Evolutionary conservation across 2,113 vertebrate genomes (phyloP).

Genomic region (Pardalotus punctatus): DNA sequence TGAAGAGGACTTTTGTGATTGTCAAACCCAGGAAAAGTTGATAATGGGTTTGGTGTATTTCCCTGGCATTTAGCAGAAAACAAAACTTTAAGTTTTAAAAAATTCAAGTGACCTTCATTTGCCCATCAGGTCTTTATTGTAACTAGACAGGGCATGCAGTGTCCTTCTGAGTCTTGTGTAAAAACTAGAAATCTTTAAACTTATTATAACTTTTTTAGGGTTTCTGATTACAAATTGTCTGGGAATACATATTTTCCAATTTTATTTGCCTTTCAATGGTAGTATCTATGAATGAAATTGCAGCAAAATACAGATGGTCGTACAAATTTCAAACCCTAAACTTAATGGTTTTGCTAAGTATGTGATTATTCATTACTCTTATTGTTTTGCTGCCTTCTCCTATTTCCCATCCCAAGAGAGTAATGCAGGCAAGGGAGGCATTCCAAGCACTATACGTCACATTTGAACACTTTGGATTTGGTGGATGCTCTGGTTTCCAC

Average conservation of each 20-base stretch:
- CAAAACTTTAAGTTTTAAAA: not conserved
- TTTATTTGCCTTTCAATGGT: not conserved
- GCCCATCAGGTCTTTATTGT: not conserved
- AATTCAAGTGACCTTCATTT: not conserved
- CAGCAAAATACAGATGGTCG: not conserved
- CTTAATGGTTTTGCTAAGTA: slow-evolving; percentile 12
- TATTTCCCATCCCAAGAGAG: slow-evolving; percentile 30
- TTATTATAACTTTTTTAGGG: not conserved
- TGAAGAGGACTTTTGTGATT: not conserved
- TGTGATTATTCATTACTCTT: slow-evolving; percentile 41
- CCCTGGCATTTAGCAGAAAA: not conserved
- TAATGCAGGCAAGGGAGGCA: slow-evolving; percentile 15
- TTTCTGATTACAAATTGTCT: not conserved
- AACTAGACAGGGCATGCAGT: not conserved
- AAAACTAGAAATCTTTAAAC: not conserved
- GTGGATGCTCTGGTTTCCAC: slow-evolving; percentile 32
- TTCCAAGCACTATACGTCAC: not conserved
- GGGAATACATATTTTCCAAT: not conserved
- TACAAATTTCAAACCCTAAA: not conserved
- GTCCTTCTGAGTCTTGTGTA: not conserved
- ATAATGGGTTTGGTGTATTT: not conserved
- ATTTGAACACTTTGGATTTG: not conserved
- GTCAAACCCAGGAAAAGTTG: slow-evolving; percentile 9
- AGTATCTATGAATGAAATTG: not conserved
- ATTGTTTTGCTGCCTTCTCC: slow-evolving; percentile 22